Conservation (phyloP, 2,113 vertebrate genomes). For the Equus przewalskii region DNA sequence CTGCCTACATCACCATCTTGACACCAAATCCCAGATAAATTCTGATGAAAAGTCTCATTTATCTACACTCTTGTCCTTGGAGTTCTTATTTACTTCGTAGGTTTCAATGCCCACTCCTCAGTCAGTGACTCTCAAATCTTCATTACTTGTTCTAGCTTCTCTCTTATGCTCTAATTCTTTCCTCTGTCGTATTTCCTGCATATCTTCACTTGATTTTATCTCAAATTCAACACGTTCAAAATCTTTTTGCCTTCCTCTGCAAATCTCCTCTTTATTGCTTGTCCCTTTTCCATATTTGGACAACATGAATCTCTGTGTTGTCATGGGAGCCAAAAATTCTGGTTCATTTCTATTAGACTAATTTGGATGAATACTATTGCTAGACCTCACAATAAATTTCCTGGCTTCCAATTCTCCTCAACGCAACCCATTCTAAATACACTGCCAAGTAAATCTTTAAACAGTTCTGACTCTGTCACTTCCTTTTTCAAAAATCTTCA, state of each 20-base stretch:
- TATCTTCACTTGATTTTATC: not conserved
- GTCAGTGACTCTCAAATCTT: not conserved
- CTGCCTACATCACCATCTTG: no score
- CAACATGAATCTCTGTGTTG: not conserved
- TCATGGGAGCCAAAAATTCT: not conserved
- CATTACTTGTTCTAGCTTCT: not conserved
- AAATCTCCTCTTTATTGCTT: not conserved
- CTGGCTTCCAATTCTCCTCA: not conserved
- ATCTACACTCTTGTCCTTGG: not conserved
- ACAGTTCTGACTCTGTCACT: not conserved
- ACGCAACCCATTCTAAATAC: not conserved
- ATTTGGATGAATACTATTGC: not conserved
- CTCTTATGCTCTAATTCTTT: not conserved
- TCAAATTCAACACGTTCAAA: not conserved
- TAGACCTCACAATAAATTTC: not conserved
- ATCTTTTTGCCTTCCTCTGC: not conserved
- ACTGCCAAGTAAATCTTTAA: not conserved
- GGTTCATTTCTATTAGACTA: not conserved
- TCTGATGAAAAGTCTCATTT: not conserved
- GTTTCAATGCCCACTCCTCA: not conserved
- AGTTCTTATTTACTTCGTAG: not conserved
- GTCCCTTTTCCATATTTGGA: not conserved
- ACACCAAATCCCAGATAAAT: not conserved
- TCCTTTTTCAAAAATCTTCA: not conserved
- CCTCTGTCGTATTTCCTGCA: not conserved